Evolutionary conservation across 2,113 vertebrate genomes (phyloP).

Genomic region (Heterotilapia buettikoferi): DNA sequence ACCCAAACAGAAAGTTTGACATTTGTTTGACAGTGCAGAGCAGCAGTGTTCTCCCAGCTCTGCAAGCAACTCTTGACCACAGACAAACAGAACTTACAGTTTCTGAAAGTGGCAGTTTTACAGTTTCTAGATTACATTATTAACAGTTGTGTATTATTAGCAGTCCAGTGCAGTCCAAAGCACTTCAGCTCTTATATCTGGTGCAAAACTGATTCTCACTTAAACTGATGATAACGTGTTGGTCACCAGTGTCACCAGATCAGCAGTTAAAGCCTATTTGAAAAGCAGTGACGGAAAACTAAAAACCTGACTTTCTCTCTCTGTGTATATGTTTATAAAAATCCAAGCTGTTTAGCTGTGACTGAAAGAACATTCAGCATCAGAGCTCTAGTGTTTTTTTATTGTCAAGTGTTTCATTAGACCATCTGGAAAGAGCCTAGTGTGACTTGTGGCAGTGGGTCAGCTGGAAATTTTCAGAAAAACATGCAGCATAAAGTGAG

Average conservation of each 20-base stretch:
- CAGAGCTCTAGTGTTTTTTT: neutral
- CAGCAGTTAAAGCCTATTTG: neutral
- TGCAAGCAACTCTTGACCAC: neutral
- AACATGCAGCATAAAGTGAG: neutral
- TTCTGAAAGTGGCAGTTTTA: neutral
- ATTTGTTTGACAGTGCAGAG: neutral
- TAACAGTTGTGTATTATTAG: neutral
- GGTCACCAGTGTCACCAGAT: neutral
- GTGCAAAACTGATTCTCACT: neutral
- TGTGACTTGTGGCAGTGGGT: neutral
- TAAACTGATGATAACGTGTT: neutral
- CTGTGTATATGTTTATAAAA: neutral
- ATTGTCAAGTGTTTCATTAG: neutral
- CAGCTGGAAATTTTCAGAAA: neutral
- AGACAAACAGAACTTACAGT: neutral
- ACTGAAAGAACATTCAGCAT: neutral
- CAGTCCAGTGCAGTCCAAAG: neutral
- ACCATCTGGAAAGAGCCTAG: neutral
- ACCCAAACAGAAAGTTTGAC: neutral
- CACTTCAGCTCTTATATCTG: neutral
- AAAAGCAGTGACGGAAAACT: neutral
- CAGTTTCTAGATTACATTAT: neutral
- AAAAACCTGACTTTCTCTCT: neutral
- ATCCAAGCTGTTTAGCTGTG: neutral
- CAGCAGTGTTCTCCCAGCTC: neutral